These are phyloP conservation scores for Neocrepidodera transversa DNA, from an alignment of 2,888 invertebrate species.

Conservation along the genomic window DNA sequence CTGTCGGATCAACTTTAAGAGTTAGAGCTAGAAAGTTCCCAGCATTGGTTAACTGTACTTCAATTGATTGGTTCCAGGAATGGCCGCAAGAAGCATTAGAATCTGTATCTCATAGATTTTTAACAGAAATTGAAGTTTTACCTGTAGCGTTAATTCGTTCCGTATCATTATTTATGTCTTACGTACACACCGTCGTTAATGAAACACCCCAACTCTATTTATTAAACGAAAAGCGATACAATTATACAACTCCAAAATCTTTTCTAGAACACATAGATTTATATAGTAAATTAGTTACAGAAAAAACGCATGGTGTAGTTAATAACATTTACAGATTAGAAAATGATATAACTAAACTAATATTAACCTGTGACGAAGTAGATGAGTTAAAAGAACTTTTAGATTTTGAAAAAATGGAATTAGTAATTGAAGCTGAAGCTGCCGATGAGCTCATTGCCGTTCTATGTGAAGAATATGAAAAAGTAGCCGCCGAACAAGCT, in stretches of 20 bases:
- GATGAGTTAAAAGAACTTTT: slow-evolving; percentile 81
- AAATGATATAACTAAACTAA: slow-evolving; percentile 87
- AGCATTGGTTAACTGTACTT: slow-evolving; percentile 89
- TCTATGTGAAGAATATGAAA: slow-evolving; percentile 88
- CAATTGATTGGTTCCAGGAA: slow-evolving; percentile 96
- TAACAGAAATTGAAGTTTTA: slow-evolving; percentile 77
- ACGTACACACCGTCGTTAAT: slow-evolving; percentile 87
- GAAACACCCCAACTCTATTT: slow-evolving; percentile 82
- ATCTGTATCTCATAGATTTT: slow-evolving; percentile 85
- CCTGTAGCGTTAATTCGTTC: slow-evolving; percentile 69
- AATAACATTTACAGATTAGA: slow-evolving; percentile 81
- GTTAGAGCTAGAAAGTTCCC: slow-evolving; percentile 92
- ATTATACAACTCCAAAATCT: slow-evolving; percentile 96
- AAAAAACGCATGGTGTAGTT: slow-evolving; percentile 73
- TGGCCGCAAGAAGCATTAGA: slow-evolving; percentile 93
- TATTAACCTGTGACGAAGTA: slow-evolving; percentile 84
- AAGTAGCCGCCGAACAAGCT: slow-evolving; percentile 87
- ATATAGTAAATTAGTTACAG: slow-evolving; percentile 74
- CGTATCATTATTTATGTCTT: slow-evolving; percentile 88
- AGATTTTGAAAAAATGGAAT: slow-evolving; percentile 69
- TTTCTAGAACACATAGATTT: slow-evolving; percentile 92
- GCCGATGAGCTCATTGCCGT: slow-evolving; percentile 88
- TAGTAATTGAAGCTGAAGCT: slow-evolving; percentile 87
- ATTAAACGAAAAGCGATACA: slow-evolving; percentile 86
- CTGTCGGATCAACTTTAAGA: slow-evolving; percentile 88